Evolutionary conservation across 2,113 vertebrate species (phyloP).

Genomic region (Larimichthys polyactis): DNA sequence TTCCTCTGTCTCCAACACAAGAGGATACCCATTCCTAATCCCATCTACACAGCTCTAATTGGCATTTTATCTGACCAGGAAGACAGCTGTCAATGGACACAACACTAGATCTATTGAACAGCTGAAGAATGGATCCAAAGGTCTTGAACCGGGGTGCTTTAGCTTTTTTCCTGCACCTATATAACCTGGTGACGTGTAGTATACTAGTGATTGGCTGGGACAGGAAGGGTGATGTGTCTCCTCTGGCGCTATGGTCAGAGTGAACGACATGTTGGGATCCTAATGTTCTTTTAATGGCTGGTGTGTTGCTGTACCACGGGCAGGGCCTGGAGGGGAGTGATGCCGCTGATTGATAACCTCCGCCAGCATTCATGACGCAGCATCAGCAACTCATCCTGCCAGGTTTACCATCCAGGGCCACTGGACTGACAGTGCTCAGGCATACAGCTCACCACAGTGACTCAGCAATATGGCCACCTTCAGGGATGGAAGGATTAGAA

Average conservation of each 20-base stretch:
- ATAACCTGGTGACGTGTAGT: background rate
- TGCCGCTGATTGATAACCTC: constrained; percentile 74
- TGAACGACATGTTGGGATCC: constrained; percentile 68
- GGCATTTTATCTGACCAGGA: background rate
- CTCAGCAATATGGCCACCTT: constrained; percentile 57
- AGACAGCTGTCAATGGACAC: background rate
- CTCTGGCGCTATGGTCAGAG: constrained; percentile 11
- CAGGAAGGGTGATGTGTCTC: constrained; percentile 24
- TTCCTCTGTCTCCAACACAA: too few relatives aligned
- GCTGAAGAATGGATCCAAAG: background rate
- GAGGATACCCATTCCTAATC: too few relatives aligned
- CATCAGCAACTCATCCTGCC: constrained; percentile 63
- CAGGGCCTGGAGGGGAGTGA: constrained; percentile 27
- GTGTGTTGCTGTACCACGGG: constrained; percentile 53
- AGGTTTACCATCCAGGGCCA: constrained; percentile 41
- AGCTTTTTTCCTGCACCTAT: background rate
- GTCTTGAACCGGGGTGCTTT: background rate
- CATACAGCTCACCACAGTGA: constrained; percentile 48
- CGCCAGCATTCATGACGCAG: constrained; percentile 68
- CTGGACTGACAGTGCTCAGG: constrained; percentile 16
- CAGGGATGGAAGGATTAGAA: constrained; percentile 11
- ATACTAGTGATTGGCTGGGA: background rate
- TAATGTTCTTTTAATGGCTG: constrained; percentile 81
- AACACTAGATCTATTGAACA: background rate
- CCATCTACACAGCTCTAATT: too few relatives aligned